Base-by-base conservation (phyloP, 2,888 invertebrate genomes). In the Agrotis ipsilon region DNA sequence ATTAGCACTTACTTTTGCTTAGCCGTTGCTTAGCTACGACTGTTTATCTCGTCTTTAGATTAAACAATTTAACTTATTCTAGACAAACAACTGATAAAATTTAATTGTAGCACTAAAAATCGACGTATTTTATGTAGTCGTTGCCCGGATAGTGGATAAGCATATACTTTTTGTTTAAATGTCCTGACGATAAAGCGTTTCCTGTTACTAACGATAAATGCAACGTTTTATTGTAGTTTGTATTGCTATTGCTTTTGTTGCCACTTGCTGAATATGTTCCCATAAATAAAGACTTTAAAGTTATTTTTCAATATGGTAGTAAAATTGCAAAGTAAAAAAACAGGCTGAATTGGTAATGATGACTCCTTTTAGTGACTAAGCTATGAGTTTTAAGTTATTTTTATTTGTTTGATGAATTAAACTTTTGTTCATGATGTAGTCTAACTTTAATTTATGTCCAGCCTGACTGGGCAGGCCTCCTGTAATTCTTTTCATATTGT, bases 141-240 rank as follows among this genome's bases (percentile, higher is more conserved):
- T 74, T 69, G 76, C 69, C 81, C 79, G 71, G 77, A 73, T 67
- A 74, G 58, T 78, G 80, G 75, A 72, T 77, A 70, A 80, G 71
- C 68, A 73, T 74, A 78, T 58, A 58, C 52, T 68, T 81, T 75
- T 71, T 83, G 60, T 75, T 76, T 64, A 48, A 72, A 72, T 54
- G 74, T 81, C 70, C 65, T 69, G 62, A 59, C 73, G 85, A 89
- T 89, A 87, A 84, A 65, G 59, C 16, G 69, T 81, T 83, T 88
- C 85, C 84, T 86, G 84, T 72, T 21, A 78, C 73, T 67, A 76
- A 77, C 61, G 79, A 83, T 82, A 84, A 84, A 71, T 64, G 62
- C 27, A 39, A 21, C 39, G 66, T 68, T 82, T 75, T 75, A 77
- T 57, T 61, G n/a, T 51, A 57, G 62, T 81, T 76, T 75, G 39